A percentile compares a stretch with the other conserved stretches of the same genome.
These are phyloP conservation scores for Merops nubicus DNA, from an alignment of 2,113 vertebrate genomes.

Conservation along the genomic window DNA sequence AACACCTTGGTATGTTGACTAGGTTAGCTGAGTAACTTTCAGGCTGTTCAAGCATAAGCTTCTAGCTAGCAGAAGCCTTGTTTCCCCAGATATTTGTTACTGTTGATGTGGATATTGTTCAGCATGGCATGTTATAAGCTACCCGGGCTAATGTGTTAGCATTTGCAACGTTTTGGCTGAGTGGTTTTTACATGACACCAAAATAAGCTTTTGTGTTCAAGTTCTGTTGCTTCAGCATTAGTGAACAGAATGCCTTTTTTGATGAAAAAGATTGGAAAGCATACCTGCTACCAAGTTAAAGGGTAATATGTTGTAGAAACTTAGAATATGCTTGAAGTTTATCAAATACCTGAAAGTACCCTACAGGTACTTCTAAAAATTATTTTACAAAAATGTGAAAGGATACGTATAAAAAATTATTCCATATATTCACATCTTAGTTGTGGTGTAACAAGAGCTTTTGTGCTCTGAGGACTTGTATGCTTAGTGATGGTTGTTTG, in stretches of 20 bases:
- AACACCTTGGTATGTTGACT: neutral
- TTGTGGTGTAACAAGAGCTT: neutral
- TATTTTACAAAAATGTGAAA: neutral
- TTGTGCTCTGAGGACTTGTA: neutral
- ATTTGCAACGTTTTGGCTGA: neutral
- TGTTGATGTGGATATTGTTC: neutral
- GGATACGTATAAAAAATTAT: too few relatives aligned
- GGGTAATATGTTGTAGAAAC: neutral
- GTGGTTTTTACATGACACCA: neutral
- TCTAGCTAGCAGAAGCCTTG: neutral
- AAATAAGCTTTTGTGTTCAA: neutral
- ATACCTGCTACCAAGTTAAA: neutral
- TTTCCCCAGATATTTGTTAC: neutral
- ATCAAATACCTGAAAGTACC: neutral
- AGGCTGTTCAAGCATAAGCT: neutral
- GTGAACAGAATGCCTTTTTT: neutral
- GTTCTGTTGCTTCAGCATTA: neutral
- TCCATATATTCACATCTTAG: neutral
- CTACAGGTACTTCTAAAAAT: neutral
- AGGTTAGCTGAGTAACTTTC: neutral
- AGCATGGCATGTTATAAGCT: neutral
- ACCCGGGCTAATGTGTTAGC: neutral
- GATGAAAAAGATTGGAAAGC: neutral
- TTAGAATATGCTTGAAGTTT: neutral
- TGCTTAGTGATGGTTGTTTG: neutral